Percentiles rank a stretch among this genome's conserved stretches.
These are phyloP conservation scores for Teinopalpus imperialis DNA, from an alignment of 2,888 invertebrate genomes.

Conservation along the genomic window DNA sequence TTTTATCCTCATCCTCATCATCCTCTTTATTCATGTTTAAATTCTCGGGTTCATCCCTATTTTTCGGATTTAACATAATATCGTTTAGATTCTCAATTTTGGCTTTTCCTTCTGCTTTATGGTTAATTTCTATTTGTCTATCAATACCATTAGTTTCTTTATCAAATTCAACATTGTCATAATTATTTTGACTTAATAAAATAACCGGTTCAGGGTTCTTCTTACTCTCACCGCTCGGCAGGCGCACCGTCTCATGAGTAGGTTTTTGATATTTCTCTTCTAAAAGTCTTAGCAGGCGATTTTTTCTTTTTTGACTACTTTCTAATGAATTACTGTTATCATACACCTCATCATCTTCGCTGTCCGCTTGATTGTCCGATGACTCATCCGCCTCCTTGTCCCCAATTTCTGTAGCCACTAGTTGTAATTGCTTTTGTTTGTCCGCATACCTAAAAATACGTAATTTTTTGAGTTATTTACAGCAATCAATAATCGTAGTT, in stretches of 20 bases:
- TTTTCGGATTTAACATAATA: no score
- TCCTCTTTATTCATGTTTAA: not conserved
- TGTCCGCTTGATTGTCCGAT: slow-evolving; percentile 62
- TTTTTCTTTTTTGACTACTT: slow-evolving; percentile 60
- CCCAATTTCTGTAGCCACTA: slow-evolving; percentile 66
- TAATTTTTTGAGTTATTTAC: no score
- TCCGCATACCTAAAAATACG: slow-evolving; percentile 56
- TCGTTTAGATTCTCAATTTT: not conserved
- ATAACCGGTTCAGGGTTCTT: not conserved
- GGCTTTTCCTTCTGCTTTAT: not conserved
- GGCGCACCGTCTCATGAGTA: slow-evolving; percentile 33
- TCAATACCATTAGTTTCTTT: not conserved
- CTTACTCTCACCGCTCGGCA: slow-evolving; percentile 19
- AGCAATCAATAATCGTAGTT: no score
- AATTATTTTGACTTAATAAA: not conserved
- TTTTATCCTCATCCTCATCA: slow-evolving; percentile 1
- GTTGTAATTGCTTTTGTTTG: slow-evolving; percentile 61
- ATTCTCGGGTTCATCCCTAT: no score
- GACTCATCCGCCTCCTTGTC: slow-evolving; percentile 75
- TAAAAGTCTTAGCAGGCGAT: slow-evolving; percentile 55
- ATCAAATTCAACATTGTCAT: not conserved
- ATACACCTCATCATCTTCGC: slow-evolving; percentile 58
- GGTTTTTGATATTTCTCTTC: slow-evolving; percentile 47
- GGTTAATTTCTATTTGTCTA: not conserved
- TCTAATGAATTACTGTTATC: slow-evolving; percentile 47